Base-by-base conservation (phyloP, 1,140 invertebrate species). In the Drosophila aff. region DNA sequence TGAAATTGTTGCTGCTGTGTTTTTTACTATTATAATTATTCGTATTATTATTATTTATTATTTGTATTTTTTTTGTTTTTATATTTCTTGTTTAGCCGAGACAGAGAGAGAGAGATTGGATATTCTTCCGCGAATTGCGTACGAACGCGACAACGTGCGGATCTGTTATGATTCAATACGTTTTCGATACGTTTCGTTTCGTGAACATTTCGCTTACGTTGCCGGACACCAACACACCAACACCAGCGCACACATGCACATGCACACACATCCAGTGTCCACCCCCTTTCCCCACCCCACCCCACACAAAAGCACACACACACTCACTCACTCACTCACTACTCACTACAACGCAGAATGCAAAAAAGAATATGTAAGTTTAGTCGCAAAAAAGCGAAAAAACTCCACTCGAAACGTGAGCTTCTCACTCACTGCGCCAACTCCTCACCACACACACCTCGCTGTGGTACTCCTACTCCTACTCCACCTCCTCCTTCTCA, bases 101-200 rank as follows among this genome's bases (percentile, higher is more conserved):
- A 55, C 41, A 78, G 40, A 79, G 75, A 71, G 67, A 72, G 63
- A 72, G 31, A 63, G 61, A 68, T 73, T 76, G 72, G 71, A 73
- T 67, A 31, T 79, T 83, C 78, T 90, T 90, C 85, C 85, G 85
- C 85, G 86, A 81, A 77, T 82, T 90, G 86, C 85, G 85, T 90
- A 90, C 82, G 86, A 85, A 82, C 85, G 86, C 85, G 85, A 90
- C 85, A 90, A 90, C 85, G 85, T 90, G 85, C 85, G 82, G 85
- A 90, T 90, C 85, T 90, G 85, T 90, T 90, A 90, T 90, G 85
- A 90, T 90, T 90, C 85, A 89, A 89, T 89, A 89, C 84, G 85
- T 81, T 84, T 87, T 90, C 85, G 79, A 89, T 89, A 90, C 82
- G 85, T 90, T 90, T 73, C 79, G 85, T 90, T 90, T 57, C 53